Evolutionary conservation across 1,140 invertebrate genomes (phyloP), one percentile per base, ranked within the genome.

Genomic region (Vanessa atalanta): DNA sequence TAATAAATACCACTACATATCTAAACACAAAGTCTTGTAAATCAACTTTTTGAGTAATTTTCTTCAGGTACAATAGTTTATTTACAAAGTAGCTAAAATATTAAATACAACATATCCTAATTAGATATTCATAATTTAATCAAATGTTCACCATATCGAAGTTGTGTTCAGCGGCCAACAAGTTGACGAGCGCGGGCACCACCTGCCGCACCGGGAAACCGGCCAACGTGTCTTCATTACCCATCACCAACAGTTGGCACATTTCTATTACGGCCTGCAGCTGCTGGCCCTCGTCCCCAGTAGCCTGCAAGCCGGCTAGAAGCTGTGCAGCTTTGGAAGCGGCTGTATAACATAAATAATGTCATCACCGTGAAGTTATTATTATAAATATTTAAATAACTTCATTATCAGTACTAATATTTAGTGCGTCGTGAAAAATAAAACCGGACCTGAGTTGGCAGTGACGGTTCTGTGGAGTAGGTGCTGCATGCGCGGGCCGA

Each of bases 201-300:
- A 99, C 98, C 93, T 99, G 98, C 83, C 99, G 98, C 0, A 99
- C 97, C 0, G 99, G 99, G 91, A 99, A 99, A 23, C 99, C 99
- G 37, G 98, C 98, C 13, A 99, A 94, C 1, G 98, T 99, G 86
- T 99, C 99, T 93, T 99, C 99, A 91, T 99, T 99, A 66, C 99
- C 99, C 98, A 99, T 99, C 2, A 99, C 98, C 47, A 99, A 94
- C 87, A 99, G 95, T 94, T 99, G 98, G 85, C 98, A 99, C 98
- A 99, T 99, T 93, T 99, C 98, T 74, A 99, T 99, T 6, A 98
- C 98, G 3, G 99, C 98, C 86, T 99, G 98, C 65, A 99, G 91
- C 90, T 99, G 99, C 86, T 99, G 98, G 26, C 98, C 98, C 88
- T 99, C 99, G 92, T 99, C 99, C 8, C 97, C 97, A 12, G 95